Percentiles rank a stretch among this genome's conserved stretches.
Evolutionary conservation across 2,888 invertebrate species (phyloP).

Genomic region (Agonopterix alstromeriana): DNA sequence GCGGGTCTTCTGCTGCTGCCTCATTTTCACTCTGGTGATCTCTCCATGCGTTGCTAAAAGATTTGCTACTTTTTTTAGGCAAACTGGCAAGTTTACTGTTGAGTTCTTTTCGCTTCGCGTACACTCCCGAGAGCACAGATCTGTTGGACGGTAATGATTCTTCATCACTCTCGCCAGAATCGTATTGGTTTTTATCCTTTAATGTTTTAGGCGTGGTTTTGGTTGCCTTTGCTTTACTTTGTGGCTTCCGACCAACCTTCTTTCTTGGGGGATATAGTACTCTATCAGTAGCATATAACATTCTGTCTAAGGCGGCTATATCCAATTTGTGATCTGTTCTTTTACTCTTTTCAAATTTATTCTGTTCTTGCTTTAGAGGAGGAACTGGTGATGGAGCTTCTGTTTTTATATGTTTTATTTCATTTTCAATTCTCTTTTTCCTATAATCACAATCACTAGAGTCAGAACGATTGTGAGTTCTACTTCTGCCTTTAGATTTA

Average conservation of each 20-base stretch:
- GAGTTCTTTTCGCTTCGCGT: conserved; percentile 69
- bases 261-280: conserved; percentile 87
- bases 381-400: conserved; percentile 68
- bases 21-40: conserved; percentile 71
- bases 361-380: conserved; percentile 63
- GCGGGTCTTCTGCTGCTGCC: conserved; percentile 70
- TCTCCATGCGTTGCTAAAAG: conserved; percentile 60
- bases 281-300: conserved; percentile 84
- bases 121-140: conserved; percentile 67
- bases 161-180: conserved; percentile 59
- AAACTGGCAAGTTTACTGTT: conserved; percentile 61
- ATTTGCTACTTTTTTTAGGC: conserved; percentile 55
- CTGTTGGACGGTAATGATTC: conserved; percentile 51
- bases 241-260: conserved; percentile 82
- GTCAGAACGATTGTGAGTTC: conserved; percentile 63
- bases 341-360: conserved; percentile 56
- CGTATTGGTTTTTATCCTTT: conserved; percentile 65
- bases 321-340: conserved; percentile 66
- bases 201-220: conserved; percentile 50
- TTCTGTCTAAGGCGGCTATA: conserved; percentile 79
- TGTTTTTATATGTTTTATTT: conserved; percentile 65
- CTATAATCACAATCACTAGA: conserved; percentile 67
- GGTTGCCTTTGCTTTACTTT: conserved; percentile 53
- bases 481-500: conserved; percentile 62
- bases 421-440: conserved; percentile 61